Percentiles rank a stretch among this genome's conserved stretches.
These are phyloP conservation scores for Phengaris arion DNA, from an alignment of 2,888 invertebrate species.

Conservation along the genomic window DNA sequence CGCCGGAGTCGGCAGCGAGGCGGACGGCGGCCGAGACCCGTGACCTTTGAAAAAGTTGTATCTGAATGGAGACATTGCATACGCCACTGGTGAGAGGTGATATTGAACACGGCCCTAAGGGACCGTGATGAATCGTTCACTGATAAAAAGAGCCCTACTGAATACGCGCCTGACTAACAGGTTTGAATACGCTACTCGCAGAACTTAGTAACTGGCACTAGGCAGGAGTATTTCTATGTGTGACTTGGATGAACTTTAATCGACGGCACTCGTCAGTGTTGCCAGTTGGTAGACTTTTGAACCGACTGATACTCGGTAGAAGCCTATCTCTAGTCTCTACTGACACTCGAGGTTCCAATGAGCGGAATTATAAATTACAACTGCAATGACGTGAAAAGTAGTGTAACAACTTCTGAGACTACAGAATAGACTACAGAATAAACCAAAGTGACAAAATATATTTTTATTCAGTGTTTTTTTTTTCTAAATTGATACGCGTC, in stretches of 20 bases:
- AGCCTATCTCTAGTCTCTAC: not conserved
- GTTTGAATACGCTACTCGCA: not conserved
- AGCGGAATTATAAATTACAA: not conserved
- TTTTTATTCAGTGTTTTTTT: not conserved
- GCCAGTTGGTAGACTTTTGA: not conserved
- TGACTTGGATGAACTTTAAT: not conserved
- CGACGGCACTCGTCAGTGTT: not conserved
- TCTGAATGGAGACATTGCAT: not conserved
- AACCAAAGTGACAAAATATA: not conserved
- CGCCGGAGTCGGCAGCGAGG: slow-evolving; percentile 74
- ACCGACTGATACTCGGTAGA: not conserved
- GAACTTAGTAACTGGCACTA: not conserved
- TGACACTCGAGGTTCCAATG: not conserved
- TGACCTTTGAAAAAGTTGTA: slow-evolving; percentile 50
- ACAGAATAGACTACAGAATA: not conserved
- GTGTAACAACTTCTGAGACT: not conserved
- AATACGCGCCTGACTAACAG: too few species aligned
- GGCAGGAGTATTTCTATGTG: too few species aligned
- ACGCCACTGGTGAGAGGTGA: not conserved
- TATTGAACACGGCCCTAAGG: not conserved
- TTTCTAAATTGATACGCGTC: not conserved
- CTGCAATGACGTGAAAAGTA: not conserved
- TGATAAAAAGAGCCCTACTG: too few species aligned
- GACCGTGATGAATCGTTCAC: not conserved
- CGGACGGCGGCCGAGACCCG: slow-evolving; percentile 75